Evolutionary conservation across 2,797 vertebrate genomes (phyloP).

Genomic region (Scleropages formosus): DNA sequence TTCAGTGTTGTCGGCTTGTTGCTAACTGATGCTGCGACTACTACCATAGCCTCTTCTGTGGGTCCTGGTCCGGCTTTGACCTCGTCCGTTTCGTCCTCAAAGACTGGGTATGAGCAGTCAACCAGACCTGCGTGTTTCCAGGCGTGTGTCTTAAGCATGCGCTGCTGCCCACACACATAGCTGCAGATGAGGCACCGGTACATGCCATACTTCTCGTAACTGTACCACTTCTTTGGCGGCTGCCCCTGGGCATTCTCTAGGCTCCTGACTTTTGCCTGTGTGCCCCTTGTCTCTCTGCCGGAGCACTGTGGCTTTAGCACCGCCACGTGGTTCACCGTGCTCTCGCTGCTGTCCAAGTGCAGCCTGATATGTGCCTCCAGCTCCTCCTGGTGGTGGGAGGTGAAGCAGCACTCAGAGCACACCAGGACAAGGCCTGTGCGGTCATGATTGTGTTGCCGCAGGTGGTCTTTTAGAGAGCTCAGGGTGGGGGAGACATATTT

Average conservation of each 20-base stretch:
- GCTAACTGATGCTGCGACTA: slow-evolving; percentile 54
- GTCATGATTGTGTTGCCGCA: slow-evolving; percentile 78
- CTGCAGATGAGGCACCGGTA: slow-evolving; percentile 95
- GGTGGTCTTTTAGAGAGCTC: slow-evolving; percentile 78
- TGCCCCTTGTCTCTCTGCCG: slow-evolving; percentile 43
- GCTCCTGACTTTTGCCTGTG: slow-evolving; percentile 13
- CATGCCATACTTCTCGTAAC: slow-evolving; percentile 85
- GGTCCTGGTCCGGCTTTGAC: slow-evolving; percentile 45
- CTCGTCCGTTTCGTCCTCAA: slow-evolving; percentile 83
- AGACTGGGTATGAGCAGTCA: slow-evolving; percentile 93
- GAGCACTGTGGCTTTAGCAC: slow-evolving; percentile 41
- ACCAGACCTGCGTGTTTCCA: slow-evolving; percentile 96
- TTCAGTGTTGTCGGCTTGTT: slow-evolving; percentile 54
- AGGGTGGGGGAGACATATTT: slow-evolving; percentile 82
- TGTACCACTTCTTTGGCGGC: slow-evolving; percentile 86
- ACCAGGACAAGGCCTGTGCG: slow-evolving; percentile 74
- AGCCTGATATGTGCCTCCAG: slow-evolving; percentile 84
- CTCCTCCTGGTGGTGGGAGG: slow-evolving; percentile 82
- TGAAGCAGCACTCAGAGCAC: slow-evolving; percentile 80
- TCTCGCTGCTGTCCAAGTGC: slow-evolving; percentile 64
- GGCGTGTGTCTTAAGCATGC: slow-evolving; percentile 94
- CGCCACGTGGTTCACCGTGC: slow-evolving; percentile 45
- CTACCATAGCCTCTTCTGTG: slow-evolving; percentile 53
- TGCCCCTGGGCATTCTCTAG: slow-evolving; percentile 37
- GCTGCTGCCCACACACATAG: slow-evolving; percentile 92